Evolutionary conservation across 2,888 invertebrate genomes (phyloP), one percentile per base, ranked within the genome.

Genomic region (Agonum fuliginosum): DNA sequence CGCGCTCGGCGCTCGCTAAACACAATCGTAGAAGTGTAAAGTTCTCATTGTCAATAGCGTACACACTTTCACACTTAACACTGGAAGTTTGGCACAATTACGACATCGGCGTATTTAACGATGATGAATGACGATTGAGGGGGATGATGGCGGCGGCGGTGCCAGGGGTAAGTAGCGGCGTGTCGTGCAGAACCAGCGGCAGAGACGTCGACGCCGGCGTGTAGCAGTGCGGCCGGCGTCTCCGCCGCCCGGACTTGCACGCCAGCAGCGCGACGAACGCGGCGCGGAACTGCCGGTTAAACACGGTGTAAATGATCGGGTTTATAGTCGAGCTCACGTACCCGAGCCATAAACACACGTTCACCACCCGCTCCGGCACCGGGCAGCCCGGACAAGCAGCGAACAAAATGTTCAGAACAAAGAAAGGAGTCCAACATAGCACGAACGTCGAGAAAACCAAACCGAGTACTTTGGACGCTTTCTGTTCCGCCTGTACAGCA

Each of bases 281-380:
- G 10, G 94, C 93, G 65, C 97, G 89, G 88, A 97, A 97, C 10
- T 95, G 95, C 81, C 93, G 91, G 87, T 97, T 97, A 89, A 97
- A 97, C 72, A 96, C 92, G 1, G 97, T 97, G 87, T 97, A 97
- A 85, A 97, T 97, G 83, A 97, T 93, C 4, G 97, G 97, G 87
- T 97, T 97, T 86, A 97, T 95, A 79, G 96, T 96, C 19, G 96
- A 96, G 67, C 95, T 95, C 79, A 95, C 94, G 88, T 97, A 97
- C 79, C 97, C 97, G 81, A 97, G 88, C 97, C 97, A 97, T 1
- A 97, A 89, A 83, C 95, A 96, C 69, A 94, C 92, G 83, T 94
- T 93, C 79, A 94, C 93, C 75, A 94, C 91, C 85, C 93, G 91
- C 22, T 91, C 89, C 81, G 95, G 93, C 10, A 95, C 94, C 81